Conservation (phyloP, 2,797 vertebrate genomes). For the Coregonus sp. region DNA sequence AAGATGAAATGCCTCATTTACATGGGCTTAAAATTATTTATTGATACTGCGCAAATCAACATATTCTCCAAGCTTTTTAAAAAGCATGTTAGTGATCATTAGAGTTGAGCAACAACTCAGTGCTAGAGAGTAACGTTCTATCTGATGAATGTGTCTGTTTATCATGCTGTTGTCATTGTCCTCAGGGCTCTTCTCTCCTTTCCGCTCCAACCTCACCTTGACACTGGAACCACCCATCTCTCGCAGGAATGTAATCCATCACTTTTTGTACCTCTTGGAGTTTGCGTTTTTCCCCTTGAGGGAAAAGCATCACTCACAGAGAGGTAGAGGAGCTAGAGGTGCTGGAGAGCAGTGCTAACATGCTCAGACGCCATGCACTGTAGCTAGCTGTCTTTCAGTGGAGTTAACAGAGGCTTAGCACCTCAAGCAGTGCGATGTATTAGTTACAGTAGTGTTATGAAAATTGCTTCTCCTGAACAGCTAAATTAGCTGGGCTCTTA, state of each 20-base stretch:
- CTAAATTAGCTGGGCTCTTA: neutral
- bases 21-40: slow-evolving; percentile 10
- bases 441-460: neutral
- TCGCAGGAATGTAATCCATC: slow-evolving; percentile 55
- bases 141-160: slow-evolving; percentile 43
- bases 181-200: slow-evolving; percentile 41
- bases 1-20: too few species aligned
- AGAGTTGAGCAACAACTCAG: slow-evolving; percentile 26
- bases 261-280: slow-evolving; percentile 55
- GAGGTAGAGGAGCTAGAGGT: neutral
- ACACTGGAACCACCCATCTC: slow-evolving; percentile 58
- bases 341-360: slow-evolving; percentile 33
- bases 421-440: neutral
- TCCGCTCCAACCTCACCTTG: slow-evolving; percentile 68
- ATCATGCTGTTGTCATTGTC: slow-evolving; percentile 16
- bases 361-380: slow-evolving; percentile 33
- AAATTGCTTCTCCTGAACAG: neutral
- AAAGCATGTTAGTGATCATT: slow-evolving; percentile 24
- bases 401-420: slow-evolving; percentile 5
- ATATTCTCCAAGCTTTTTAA: slow-evolving; percentile 7
- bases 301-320: slow-evolving; percentile 53
- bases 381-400: slow-evolving; percentile 9
- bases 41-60: slow-evolving; percentile 6
- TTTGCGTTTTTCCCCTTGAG: slow-evolving; percentile 49
- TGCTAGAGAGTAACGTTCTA: slow-evolving; percentile 17